Evolutionary conservation across 2,888 invertebrate species (phyloP), one percentile per base, ranked within the genome.

Genomic region (Spisula solida): DNA sequence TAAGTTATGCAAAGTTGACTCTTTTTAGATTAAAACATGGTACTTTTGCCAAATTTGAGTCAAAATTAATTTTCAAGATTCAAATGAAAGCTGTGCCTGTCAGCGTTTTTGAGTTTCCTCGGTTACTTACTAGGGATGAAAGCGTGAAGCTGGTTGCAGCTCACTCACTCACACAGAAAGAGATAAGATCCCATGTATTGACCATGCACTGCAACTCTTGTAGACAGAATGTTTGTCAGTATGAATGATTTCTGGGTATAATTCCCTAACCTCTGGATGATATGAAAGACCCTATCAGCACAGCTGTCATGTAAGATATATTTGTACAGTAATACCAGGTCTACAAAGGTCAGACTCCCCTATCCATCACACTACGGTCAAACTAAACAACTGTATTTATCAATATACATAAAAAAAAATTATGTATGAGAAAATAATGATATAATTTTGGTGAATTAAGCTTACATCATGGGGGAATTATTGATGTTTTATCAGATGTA

Each of bases 301-400:
- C 41, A 34, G 29, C 56, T 60, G 55, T 82, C 60, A 82, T 34
- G 34, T 55, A 82, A 56, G 34, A 56, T 56, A 56, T 82, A 56
- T 70, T 34, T 82, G 56, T 20, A 29, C 47, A 56, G 48, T 83
- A 70, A 48, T 29, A 16, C 16, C 25, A 75, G 75, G 16, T 48
- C 31, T 48, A 20, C 20, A 20, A 75, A 70, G 83, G 70, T 83
- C 51, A 83, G 75, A 83, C 75, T 83, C 47, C 70, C 25, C 48
- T 48, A 83, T 83, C 66, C 48, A 83, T 83, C 51, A 75, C 10
- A 75, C 51, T 75, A 6, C 75, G 83, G 83, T 83, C 83, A 75
- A 29, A 75, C 51, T 75, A 34, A 75, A 75, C 75, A 75, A 75
- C 75, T 75, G 75, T 75, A 75, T 34, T 75, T 75, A 34, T 31